Percentiles rank a stretch among this genome's conserved stretches.
Evolutionary conservation across 1,140 invertebrate species (phyloP).

Genomic region (Eupristina koningsbergeri): DNA sequence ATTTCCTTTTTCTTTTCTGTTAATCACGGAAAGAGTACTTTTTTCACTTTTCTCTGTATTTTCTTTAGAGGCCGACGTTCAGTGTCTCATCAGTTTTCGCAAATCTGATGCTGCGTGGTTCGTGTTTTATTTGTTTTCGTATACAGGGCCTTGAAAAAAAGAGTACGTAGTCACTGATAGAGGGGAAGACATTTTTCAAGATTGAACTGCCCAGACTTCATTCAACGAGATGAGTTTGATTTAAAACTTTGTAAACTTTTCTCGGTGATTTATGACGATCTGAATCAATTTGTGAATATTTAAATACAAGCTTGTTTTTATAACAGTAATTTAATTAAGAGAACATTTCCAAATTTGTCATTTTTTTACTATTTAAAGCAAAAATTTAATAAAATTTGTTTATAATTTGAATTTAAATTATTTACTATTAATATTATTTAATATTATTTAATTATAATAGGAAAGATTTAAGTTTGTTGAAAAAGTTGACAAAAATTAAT

Average conservation of each 20-base stretch:
- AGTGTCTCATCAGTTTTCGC: slow-evolving; percentile 3
- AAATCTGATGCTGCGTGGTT: background rate
- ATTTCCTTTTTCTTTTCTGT: background rate
- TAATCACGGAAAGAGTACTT: slow-evolving; percentile 18
- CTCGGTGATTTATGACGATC: background rate
- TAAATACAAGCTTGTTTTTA: background rate
- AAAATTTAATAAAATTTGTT: no score
- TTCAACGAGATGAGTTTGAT: background rate
- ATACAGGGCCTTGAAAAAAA: background rate
- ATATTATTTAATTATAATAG: no score
- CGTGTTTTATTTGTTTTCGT: background rate
- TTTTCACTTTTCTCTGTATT: background rate
- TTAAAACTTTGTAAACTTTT: background rate
- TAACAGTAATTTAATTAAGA: no score
- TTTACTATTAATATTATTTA: no score
- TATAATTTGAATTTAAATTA: no score
- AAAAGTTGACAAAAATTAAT: no score
- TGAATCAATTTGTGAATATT: no score
- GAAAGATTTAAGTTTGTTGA: no score
- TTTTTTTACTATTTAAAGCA: no score
- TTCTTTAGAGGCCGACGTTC: background rate
- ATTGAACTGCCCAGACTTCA: background rate
- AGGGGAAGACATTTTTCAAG: slow-evolving; percentile 21
- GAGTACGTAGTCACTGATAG: background rate
- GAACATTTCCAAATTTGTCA: no score